These are phyloP conservation scores for Cancer borealis DNA, from an alignment of 2,888 invertebrate genomes.

Conservation along the genomic window DNA sequence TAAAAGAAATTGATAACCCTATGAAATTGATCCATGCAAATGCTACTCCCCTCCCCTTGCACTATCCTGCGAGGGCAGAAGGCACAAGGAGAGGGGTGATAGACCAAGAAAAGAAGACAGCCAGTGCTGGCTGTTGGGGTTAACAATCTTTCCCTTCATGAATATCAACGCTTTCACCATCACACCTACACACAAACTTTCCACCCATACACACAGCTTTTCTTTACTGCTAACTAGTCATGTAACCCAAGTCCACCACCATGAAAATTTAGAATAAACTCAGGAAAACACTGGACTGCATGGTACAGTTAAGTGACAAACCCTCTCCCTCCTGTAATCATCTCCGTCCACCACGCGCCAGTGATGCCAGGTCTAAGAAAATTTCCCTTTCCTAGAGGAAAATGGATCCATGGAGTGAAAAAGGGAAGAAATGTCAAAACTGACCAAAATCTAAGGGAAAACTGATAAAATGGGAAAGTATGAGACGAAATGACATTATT, in stretches of 20 bases:
- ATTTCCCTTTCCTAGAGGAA: no score
- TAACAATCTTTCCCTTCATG: not conserved
- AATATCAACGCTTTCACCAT: not conserved
- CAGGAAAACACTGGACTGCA: not conserved
- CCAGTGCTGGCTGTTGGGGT: not conserved
- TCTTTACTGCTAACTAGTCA: not conserved
- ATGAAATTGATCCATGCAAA: not conserved
- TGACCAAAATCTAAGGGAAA: no score
- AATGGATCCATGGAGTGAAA: no score
- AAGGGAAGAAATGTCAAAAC: no score
- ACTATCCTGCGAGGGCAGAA: not conserved
- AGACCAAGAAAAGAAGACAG: not conserved
- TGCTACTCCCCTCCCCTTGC: not conserved
- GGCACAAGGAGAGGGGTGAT: not conserved
- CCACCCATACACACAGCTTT: not conserved
- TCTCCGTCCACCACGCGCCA: not conserved
- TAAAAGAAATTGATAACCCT: not conserved
- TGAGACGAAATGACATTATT: no score
- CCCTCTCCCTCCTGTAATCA: not conserved
- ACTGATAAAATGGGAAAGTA: no score
- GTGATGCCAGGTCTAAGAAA: no score
- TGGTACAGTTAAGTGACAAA: constrained; percentile 8
- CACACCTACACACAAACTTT: not conserved
- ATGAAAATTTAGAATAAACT: not conserved
- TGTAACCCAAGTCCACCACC: not conserved